phyloP scores from a whole-genome alignment of 2,797 vertebrate genomes.

The Melanotaenia parkinsoni region DNA sequence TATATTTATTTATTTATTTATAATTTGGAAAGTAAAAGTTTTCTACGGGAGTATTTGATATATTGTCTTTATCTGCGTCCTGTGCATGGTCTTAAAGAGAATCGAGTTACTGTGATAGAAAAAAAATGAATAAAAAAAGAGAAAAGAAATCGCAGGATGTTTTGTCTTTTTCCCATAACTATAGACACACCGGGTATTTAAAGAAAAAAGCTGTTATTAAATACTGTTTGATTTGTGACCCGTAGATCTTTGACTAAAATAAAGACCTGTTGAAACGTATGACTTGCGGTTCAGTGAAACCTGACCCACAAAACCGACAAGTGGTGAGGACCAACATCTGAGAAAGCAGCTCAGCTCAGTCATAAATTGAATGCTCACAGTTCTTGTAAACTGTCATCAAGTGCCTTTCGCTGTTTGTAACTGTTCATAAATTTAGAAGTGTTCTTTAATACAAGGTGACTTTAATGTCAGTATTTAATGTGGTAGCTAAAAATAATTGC shows the following conservation, averaged over 20 bases:
- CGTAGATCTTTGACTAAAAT: not conserved
- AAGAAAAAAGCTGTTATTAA: not conserved
- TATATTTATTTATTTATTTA: too few species aligned
- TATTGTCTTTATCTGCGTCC: too few species aligned
- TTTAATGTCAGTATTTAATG: not conserved
- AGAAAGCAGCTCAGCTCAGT: constrained; percentile 43
- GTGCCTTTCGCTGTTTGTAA: not conserved
- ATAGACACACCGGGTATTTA: too few species aligned
- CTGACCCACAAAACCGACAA: constrained; percentile 28
- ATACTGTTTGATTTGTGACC: not conserved
- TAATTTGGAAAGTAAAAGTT: too few species aligned
- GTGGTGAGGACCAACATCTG: constrained; percentile 32
- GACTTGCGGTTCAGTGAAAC: constrained; percentile 49
- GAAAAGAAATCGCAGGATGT: too few species aligned
- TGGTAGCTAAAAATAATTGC: not conserved
- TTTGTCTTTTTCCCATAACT: too few species aligned
- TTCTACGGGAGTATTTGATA: too few species aligned
- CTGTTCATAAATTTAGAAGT: not conserved
- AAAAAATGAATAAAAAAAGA: too few species aligned
- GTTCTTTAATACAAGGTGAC: not conserved
- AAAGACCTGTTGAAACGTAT: constrained; percentile 42
- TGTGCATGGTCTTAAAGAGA: too few species aligned
- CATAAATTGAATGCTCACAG: not conserved
- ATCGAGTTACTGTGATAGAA: too few species aligned
- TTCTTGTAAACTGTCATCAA: constrained; percentile 16